Base-by-base conservation (phyloP, 1,140 invertebrate genomes). In the Berghia stephanieae region DNA sequence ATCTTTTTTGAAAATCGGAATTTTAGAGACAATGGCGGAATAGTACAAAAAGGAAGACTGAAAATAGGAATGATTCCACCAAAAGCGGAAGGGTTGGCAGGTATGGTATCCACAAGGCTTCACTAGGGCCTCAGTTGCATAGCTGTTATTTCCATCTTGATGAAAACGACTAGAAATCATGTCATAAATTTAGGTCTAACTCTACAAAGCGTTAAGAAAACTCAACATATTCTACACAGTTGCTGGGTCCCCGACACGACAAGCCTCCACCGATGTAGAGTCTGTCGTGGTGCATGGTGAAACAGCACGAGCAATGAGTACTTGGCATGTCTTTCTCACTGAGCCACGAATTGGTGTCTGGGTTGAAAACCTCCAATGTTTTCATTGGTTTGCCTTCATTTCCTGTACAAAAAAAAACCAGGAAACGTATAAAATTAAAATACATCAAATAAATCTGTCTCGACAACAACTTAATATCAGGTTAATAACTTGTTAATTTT, bases 271-370 rank as follows among this genome's bases (percentile, higher is more conserved):
- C 81, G 6, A 89, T 82, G 78, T 83, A 82, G 1, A 89, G 78
- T 60, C 81, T 80, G 10, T 78, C 80, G 6, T 86, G 73, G 36
- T 79, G 80, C 42, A 82, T 75, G 52, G 79, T 83, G 76, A 82
- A 84, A 18, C 86, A 84, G 82, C 88, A 88, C 3, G 88, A 89
- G 49, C 87, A 88, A 75, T 88, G 88, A 0, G 83, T 78, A 8
- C 78, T 79, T 0, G 85, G 82, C 75, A 85, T 83, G 46, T 84
- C 78, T 34, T 76, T 71, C 3, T 84, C 75, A 34, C 77, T 44
- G n/a, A 80, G 77, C 88, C 88, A 89, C 0, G 69, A 81, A 52
- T 86, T 82, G 8, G 69, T 83, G 8, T 78, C 75, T 40, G 78
- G 68, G 57, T 87, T 83, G 76, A 85, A 89, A 1, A 78, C 81